These are phyloP conservation scores for Caenorhabditis drosophilae DNA, from an alignment of 2,888 invertebrate genomes.

Conservation along the genomic window DNA sequence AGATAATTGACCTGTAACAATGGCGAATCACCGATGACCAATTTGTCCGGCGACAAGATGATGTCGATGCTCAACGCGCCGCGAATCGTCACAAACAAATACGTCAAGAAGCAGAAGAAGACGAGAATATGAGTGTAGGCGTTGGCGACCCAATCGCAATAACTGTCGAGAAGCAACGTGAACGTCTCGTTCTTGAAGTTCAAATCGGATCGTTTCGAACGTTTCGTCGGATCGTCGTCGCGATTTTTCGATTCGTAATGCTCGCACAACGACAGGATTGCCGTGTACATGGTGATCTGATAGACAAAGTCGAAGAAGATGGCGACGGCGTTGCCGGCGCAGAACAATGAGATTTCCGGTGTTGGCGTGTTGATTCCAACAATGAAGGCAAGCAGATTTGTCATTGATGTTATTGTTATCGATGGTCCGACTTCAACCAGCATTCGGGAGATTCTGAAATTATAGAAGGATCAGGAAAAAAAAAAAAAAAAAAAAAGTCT, in stretches of 20 bases:
- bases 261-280: conserved; percentile 48
- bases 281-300: conserved; percentile 68
- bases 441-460: conserved; percentile 71
- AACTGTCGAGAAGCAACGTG: conserved; percentile 46
- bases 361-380: conserved; percentile 90
- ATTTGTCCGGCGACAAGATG: conserved; percentile 59
- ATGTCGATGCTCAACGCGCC: conserved; percentile 56
- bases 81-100: conserved; percentile 42
- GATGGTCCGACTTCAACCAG: conserved; percentile 90
- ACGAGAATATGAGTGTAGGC: conserved; percentile 59
- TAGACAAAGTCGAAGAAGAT: conserved; percentile 87
- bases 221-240: conserved; percentile 38
- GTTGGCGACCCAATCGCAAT: conserved; percentile 61
- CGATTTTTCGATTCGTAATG: conserved; percentile 42
- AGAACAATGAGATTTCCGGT: conserved; percentile 89
- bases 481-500: neutral
- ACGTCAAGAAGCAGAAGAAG: conserved; percentile 49
- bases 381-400: conserved; percentile 74
- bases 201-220: conserved; percentile 11
- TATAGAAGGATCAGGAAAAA: neutral
- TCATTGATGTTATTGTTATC: conserved; percentile 89
- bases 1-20: conserved; percentile 61
- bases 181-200: conserved; percentile 35
- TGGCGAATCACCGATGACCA: conserved; percentile 61
- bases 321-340: conserved; percentile 90